Evolutionary conservation across 2,888 invertebrate genomes (phyloP).

Genomic region (Scelioninae gen. 1): DNA sequence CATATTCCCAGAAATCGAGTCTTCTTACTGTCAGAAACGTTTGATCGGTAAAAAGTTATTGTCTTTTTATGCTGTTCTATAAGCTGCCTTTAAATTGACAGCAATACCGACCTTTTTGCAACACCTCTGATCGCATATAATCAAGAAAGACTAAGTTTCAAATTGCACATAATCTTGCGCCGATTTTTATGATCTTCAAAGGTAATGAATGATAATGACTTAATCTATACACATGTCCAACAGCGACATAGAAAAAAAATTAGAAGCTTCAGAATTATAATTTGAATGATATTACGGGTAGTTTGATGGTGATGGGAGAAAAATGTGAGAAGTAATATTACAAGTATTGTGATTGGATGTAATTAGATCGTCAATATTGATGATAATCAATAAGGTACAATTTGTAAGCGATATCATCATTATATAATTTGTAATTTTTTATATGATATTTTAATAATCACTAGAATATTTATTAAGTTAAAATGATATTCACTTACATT

Average conservation of each 20-base stretch:
- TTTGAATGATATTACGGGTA: neutral
- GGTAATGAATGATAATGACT: conserved; percentile 47
- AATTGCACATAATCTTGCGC: conserved; percentile 22
- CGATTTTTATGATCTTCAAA: conserved; percentile 26
- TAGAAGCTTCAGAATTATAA: neutral
- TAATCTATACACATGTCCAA: conserved; percentile 32
- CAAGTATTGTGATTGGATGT: neutral
- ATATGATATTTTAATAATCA: too few relatives aligned
- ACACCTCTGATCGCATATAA: conserved; percentile 9
- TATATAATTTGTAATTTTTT: too few relatives aligned
- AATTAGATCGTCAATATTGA: too few relatives aligned
- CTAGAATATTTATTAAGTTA: neutral
- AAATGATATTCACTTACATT: neutral
- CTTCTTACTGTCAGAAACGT: conserved; percentile 14
- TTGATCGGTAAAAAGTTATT: conserved; percentile 10
- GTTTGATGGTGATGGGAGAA: neutral
- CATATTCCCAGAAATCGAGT: conserved; percentile 5
- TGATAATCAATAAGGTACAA: too few relatives aligned
- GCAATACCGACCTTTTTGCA: conserved; percentile 7
- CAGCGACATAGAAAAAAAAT: conserved; percentile 2
- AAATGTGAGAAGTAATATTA: neutral
- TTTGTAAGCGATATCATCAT: too few relatives aligned
- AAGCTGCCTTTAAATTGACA: conserved; percentile 28
- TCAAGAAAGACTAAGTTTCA: conserved; percentile 26
- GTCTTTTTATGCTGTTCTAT: conserved; percentile 21